phyloP scores from a whole-genome alignment of 92 coral and sea anemone genomes.

The Zoanthus sansibaricus region DNA sequence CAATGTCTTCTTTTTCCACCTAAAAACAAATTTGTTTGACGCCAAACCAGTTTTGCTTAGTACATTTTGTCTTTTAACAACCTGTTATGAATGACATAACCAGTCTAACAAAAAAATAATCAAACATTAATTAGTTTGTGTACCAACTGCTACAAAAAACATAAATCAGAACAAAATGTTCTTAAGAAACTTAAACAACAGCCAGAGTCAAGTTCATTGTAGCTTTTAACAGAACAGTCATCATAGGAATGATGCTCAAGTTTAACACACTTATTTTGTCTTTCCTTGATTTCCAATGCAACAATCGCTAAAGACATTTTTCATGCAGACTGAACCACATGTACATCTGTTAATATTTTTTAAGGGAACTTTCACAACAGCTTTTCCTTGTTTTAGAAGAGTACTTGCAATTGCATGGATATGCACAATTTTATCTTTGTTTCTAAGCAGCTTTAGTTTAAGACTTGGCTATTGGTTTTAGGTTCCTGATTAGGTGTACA shows the following conservation, averaged over 20 bases:
- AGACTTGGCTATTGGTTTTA: constrained; percentile 51
- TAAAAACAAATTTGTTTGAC: no score
- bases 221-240: constrained; percentile 50
- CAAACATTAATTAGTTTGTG: no score
- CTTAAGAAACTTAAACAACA: not conserved
- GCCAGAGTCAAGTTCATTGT: not conserved
- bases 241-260: constrained; percentile 24
- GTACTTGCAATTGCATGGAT: constrained; percentile 36
- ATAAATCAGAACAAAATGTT: not conserved
- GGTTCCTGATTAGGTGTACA: constrained; percentile 48
- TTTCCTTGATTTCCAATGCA: not conserved
- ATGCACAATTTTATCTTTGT: constrained; percentile 40
- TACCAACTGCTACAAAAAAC: no score
- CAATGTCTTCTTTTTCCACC: no score
- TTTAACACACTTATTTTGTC: not conserved
- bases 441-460: constrained; percentile 37
- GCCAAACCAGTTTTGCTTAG: no score
- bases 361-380: constrained; percentile 26
- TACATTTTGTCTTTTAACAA: no score
- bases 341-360: constrained; percentile 29
- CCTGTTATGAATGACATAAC: no score
- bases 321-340: not conserved
- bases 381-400: constrained; percentile 23
- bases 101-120: no score
- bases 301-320: not conserved